Conservation (phyloP, 2,113 vertebrate genomes). For the Tamias sibiricus region DNA sequence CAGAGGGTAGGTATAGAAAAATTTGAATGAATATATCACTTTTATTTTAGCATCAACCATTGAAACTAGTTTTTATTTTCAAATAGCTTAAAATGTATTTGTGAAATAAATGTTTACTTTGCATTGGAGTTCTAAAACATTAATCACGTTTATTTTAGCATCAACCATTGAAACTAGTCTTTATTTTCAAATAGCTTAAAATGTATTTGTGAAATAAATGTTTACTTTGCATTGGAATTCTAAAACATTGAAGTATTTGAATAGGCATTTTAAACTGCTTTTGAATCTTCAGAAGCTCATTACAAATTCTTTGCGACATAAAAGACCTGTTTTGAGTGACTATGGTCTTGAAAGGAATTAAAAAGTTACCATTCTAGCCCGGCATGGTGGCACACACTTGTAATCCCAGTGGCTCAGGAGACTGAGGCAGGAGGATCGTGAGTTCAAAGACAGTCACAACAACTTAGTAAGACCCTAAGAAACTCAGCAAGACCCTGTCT, state of each 20-base stretch:
- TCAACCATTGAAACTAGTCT: background rate
- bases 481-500: too few relatives aligned
- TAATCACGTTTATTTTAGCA: too few relatives aligned
- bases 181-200: constrained; percentile 35
- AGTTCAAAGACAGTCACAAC: too few relatives aligned
- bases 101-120: constrained; percentile 26
- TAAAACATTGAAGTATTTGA: constrained; percentile 2
- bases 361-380: background rate
- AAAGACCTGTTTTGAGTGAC: background rate
- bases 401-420: too few relatives aligned
- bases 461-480: too few relatives aligned
- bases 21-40: background rate
- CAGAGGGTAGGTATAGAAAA: background rate
- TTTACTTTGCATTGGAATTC: background rate
- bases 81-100: background rate
- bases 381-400: background rate
- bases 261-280: background rate
- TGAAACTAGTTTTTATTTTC: background rate
- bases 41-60: background rate
- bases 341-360: background rate
- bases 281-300: background rate
- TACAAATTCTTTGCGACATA: background rate
- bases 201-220: background rate
- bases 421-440: too few relatives aligned
- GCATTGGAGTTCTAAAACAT: background rate